Base-by-base conservation (phyloP, 35 echinoderm and acorn worm species). In the Holothuria glaberrima region DNA sequence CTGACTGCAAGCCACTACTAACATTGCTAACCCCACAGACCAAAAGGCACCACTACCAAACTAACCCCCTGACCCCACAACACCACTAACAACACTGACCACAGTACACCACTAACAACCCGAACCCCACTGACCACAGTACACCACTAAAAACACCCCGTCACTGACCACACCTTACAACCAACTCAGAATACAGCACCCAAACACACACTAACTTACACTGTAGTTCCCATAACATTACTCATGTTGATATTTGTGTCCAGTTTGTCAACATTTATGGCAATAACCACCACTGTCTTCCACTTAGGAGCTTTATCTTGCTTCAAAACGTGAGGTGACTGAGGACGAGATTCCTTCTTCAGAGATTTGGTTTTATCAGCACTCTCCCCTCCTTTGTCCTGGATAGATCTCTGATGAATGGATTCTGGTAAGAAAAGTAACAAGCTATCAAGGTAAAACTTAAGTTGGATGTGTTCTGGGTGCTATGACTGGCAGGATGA, bases 241-340 rank as follows among this genome's bases (percentile, higher is more conserved):
- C 96, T 98, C 96, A 98, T 98, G 76, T 94, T 98, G 80, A 98
- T 98, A 57, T 98, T 87, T 38, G 91, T 92, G 45, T 98, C 93
- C 64, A 98, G 82, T 77, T 95, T 92, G 48, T 91, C 80, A 70
- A 98, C 89, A 58, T 94, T 98, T 87, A 98, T 83, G 18, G 88
- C 96, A 10, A 98, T 48, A 19, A 94, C 71, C 27, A 98, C 90
- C n/a, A 89, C 65, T 0, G 96, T 98, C 75, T 93, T 90, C 96
- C 96, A 98, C 34, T 88, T 70, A 0, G 91, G 90, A 21, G 74
- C 89, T 71, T 67, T 66, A 50, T 91, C 54, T 62, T 88, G 48
- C 82, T 82, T 76, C 33, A 13, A 62, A 73, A 48, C 60, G 70
- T 12, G 83, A 21, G 58, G 93, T 83, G 63, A 91, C 79, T 63